Conservation (phyloP, 1,140 invertebrate species). For the Drosophila carrolli region DNA sequence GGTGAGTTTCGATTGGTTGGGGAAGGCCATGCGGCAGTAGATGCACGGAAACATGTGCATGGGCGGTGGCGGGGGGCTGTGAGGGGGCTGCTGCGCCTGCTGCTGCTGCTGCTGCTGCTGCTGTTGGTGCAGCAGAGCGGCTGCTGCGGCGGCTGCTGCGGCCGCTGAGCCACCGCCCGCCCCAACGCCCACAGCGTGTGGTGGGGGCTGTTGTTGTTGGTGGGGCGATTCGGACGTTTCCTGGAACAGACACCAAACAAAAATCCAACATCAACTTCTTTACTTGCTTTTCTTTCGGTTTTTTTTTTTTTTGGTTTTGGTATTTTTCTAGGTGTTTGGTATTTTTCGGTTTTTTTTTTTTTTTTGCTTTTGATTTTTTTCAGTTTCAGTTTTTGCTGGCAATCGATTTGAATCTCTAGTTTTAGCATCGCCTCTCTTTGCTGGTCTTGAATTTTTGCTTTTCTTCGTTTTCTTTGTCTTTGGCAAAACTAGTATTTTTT, state of each 20-base stretch:
- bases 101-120: slow-evolving; percentile 52
- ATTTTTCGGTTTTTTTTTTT: slow-evolving; percentile 48
- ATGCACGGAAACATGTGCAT: slow-evolving; percentile 90
- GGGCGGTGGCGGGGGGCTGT: slow-evolving; percentile 48
- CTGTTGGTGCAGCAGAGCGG: slow-evolving; percentile 46
- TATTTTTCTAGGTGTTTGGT: slow-evolving; percentile 56
- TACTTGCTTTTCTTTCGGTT: slow-evolving; percentile 64
- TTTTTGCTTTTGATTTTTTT: slow-evolving; percentile 72
- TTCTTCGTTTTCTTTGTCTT: slow-evolving; percentile 77
- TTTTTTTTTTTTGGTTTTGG: slow-evolving; percentile 52
- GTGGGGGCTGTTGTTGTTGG: slow-evolving; percentile 67
- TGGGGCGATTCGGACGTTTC: slow-evolving; percentile 90
- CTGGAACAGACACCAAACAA: slow-evolving; percentile 96
- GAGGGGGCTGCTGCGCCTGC: slow-evolving; percentile 24
- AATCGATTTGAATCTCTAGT: slow-evolving; percentile 65
- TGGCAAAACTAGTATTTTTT: slow-evolving; percentile 48
- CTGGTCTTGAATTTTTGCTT: slow-evolving; percentile 68
- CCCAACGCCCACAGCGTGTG: slow-evolving; percentile 84
- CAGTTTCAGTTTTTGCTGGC: slow-evolving; percentile 80
- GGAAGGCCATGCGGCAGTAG: slow-evolving; percentile 94
- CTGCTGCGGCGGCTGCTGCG: slow-evolving; percentile 61
- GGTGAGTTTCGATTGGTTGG: slow-evolving; percentile 94
- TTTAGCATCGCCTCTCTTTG: slow-evolving; percentile 58
- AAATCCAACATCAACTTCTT: slow-evolving; percentile 96
- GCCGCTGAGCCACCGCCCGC: slow-evolving; percentile 43